Evolutionary conservation across 2,797 vertebrate species (phyloP), one percentile per base, ranked within the genome.

Genomic region (Parambassis ranga): DNA sequence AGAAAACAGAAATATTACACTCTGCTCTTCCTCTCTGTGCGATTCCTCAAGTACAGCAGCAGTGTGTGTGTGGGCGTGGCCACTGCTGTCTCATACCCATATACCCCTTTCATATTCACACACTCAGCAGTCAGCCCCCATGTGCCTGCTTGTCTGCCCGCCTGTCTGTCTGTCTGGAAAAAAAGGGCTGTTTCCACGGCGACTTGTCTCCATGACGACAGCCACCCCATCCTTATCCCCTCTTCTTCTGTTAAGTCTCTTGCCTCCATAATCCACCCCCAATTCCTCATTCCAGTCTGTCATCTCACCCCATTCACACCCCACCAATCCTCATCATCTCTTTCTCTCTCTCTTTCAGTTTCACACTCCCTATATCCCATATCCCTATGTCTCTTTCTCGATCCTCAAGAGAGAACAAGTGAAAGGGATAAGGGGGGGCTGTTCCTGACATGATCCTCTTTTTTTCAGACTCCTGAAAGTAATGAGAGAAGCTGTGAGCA

Each of bases 121-220:
- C 59, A 83, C 82, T 87, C 84, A 79, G 87, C 82, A 87, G 66
- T 77, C 60, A 47, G 75, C 60, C 53, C 65, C 61, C 10, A 20
- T 52, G 14, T 51, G 38, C 44, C 78, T 50, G 43, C 42, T 48
- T 77, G 78, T 30, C 69, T 59, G 55, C 18, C 66, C 62, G 43
- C 23, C 67, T 79, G 56, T 7, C 67, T 60, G 72, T 59, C 52
- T 78, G 71, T 79, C 71, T 82, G 65, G 65, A 36, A 71, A 59
- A 71, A 72, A 33, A 44, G 70, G 81, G 48, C 75, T 79, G 89
- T 91, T 89, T 85, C 89, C 84, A 88, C 73, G 51, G 84, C 13
- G 71, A 87, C 87, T 77, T 6, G 81, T 91, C 80, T 82, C 89
- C 86, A 90, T 90, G 88, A 81, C 89, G 28, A 89, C 87, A 83